phyloP scores from a whole-genome alignment of 2,113 vertebrate genomes.

The Ciconia boyciana region DNA sequence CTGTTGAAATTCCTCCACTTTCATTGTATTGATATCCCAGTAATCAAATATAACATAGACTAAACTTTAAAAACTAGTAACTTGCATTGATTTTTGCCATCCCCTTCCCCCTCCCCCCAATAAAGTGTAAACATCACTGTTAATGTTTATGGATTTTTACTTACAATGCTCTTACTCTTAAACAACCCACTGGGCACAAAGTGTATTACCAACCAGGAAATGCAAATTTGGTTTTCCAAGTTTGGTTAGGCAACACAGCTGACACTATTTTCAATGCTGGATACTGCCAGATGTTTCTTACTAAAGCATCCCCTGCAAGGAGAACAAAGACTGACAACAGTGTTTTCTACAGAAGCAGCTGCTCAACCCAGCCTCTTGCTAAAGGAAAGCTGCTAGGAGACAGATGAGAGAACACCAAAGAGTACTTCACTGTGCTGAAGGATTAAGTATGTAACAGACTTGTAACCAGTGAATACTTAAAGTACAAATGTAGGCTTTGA shows the following conservation, averaged over 20 bases:
- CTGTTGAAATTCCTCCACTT: constrained; percentile 51
- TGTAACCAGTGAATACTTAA: not conserved
- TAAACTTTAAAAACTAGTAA: constrained; percentile 59
- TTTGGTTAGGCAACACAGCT: constrained; percentile 52
- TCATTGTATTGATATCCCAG: constrained; percentile 74
- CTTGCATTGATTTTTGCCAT: constrained; percentile 40
- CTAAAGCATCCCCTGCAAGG: constrained; percentile 43
- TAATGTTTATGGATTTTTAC: constrained; percentile 60
- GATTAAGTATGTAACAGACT: not conserved
- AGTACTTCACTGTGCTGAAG: constrained; percentile 8
- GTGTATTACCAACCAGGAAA: constrained; percentile 33
- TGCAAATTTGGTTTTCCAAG: constrained; percentile 49
- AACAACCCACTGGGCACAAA: not conserved
- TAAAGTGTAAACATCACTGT: constrained; percentile 61
- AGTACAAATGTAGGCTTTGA: not conserved
- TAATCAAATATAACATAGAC: constrained; percentile 78
- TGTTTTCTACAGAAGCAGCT: constrained; percentile 52
- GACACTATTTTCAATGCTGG: constrained; percentile 46
- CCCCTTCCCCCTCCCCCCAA: constrained; percentile 23
- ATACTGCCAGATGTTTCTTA: constrained; percentile 60
- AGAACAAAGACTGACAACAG: constrained; percentile 61
- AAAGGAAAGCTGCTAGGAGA: constrained; percentile 50
- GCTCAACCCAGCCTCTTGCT: constrained; percentile 41
- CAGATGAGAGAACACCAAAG: constrained; percentile 44
- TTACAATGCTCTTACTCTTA: constrained; percentile 49